These are phyloP conservation scores for Heliconius ethilla DNA, from an alignment of 2,888 invertebrate genomes.

Conservation along the genomic window DNA sequence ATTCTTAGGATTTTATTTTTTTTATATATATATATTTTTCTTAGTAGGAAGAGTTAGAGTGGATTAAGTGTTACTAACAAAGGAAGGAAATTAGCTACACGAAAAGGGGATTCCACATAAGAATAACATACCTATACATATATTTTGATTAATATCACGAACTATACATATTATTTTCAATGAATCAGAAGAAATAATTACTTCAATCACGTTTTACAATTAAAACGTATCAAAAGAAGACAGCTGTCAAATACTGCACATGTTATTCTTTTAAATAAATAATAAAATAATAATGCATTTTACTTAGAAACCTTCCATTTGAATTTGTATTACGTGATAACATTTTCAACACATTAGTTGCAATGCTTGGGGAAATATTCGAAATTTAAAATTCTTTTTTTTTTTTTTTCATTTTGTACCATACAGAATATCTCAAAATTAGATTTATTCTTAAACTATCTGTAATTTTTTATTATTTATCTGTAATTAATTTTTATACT, in stretches of 20 bases:
- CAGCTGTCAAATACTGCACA: slow-evolving; percentile 22
- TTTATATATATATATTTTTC: too few relatives aligned
- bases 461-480: not conserved
- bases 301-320: slow-evolving; percentile 2
- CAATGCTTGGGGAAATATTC: not conserved
- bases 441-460: not conserved
- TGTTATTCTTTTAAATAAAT: slow-evolving; percentile 16
- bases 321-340: not conserved
- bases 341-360: not conserved
- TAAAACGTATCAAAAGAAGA: slow-evolving; percentile 31
- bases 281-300: slow-evolving; percentile 15
- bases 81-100: too few relatives aligned
- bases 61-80: too few relatives aligned
- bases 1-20: too few relatives aligned
- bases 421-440: not conserved
- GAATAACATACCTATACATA: not conserved
- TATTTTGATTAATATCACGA: slow-evolving; percentile 41
- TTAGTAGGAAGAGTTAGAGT: too few relatives aligned
- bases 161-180: slow-evolving; percentile 21
- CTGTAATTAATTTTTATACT: not conserved
- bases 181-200: slow-evolving; percentile 30
- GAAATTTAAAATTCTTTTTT: not conserved
- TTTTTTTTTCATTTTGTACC: not conserved
- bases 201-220: slow-evolving; percentile 39
- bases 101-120: not conserved